Evolutionary conservation across 2,113 vertebrate species (phyloP).

Genomic region (Forbesichthys papilliferus): DNA sequence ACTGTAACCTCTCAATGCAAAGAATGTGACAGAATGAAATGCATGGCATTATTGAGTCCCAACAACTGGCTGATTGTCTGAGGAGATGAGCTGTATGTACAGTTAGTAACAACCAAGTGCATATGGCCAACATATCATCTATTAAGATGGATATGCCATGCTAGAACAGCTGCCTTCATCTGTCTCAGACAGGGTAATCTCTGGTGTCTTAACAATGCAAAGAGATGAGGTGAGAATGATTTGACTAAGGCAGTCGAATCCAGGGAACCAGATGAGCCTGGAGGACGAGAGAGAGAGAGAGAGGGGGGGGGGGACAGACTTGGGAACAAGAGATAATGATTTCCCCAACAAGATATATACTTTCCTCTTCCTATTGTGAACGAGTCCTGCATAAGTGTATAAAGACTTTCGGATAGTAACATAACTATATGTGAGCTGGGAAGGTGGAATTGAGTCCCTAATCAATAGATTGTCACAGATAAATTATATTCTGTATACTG

Average conservation of each 20-base stretch:
- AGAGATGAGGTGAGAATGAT: neutral
- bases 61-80: neutral
- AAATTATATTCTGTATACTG: neutral
- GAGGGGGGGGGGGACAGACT: neutral
- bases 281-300: neutral
- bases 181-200: slow-evolving; percentile 1
- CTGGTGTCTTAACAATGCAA: neutral
- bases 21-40: slow-evolving; percentile 21
- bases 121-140: neutral
- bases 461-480: neutral
- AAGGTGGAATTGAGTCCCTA: neutral
- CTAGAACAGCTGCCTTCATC: slow-evolving; percentile 28
- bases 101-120: too few species aligned
- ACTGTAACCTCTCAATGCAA: slow-evolving; percentile 3
- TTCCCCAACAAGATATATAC: slow-evolving; percentile 8
- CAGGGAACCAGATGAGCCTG: neutral
- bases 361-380: neutral
- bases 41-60: slow-evolving; percentile 1
- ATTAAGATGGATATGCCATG: neutral
- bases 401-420: neutral
- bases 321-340: neutral
- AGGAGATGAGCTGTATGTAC: neutral
- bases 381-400: neutral
- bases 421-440: too few species aligned
- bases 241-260: neutral